These are phyloP conservation scores for human (Homo sapiens) DNA, from an alignment of 2,113 vertebrate species.

Conservation along the genomic window DNA sequence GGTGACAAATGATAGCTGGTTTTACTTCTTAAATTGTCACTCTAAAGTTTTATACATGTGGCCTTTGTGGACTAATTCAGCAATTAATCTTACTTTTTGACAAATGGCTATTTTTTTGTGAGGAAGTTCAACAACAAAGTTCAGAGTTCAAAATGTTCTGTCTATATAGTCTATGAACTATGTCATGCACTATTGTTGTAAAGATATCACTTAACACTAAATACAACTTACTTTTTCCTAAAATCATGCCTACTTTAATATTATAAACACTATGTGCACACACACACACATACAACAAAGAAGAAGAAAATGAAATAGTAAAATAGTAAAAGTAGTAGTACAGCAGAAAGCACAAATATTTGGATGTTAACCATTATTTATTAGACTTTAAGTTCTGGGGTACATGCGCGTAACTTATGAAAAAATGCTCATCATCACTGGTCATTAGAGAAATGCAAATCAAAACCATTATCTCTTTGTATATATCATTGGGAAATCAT, in stretches of 20 bases:
- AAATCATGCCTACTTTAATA: background rate
- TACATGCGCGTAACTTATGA: too few relatives aligned
- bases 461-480: background rate
- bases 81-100: slow-evolving; percentile 54
- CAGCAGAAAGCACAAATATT: background rate
- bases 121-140: background rate
- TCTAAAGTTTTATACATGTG: slow-evolving; percentile 47
- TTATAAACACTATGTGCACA: background rate
- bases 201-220: background rate
- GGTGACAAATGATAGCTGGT: slow-evolving; percentile 59
- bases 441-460: too few relatives aligned
- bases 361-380: background rate
- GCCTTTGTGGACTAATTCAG: slow-evolving; percentile 50
- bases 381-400: too few relatives aligned
- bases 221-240: background rate
- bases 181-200: background rate
- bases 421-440: too few relatives aligned
- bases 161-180: background rate
- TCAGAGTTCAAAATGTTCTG: background rate
- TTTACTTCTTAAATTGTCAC: background rate
- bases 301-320: too few relatives aligned
- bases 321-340: background rate
- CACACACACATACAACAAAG: background rate
- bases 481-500: background rate
- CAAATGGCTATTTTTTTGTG: slow-evolving; percentile 34